Conservation (phyloP, 2,113 vertebrate genomes). For the Sciurus niger region DNA sequence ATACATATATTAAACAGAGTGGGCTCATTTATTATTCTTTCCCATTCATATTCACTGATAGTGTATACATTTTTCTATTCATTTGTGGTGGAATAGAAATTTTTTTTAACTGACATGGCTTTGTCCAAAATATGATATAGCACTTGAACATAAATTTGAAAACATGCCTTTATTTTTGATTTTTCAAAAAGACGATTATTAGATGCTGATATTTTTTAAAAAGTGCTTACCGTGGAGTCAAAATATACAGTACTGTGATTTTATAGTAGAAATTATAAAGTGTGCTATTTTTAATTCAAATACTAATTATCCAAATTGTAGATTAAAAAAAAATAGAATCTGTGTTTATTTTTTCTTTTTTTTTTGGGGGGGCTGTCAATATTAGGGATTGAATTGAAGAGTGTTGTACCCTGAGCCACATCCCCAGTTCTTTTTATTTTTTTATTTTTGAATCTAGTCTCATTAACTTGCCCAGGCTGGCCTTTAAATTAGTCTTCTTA, state of each 20-base stretch:
- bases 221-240: not conserved
- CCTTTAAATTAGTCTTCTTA: no score
- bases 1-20: not conserved
- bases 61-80: conserved; percentile 18
- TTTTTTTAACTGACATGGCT: not conserved
- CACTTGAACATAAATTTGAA: conserved; percentile 48
- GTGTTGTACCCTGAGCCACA: no score
- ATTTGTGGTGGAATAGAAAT: not conserved
- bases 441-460: not conserved
- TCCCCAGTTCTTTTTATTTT: no score
- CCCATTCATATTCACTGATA: not conserved
- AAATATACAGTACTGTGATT: not conserved
- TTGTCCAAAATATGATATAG: conserved; percentile 42
- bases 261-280: not conserved
- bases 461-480: no score
- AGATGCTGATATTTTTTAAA: not conserved
- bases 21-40: not conserved
- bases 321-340: not conserved
- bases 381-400: not conserved
- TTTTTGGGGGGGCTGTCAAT: no score
- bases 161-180: conserved; percentile 9
- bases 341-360: not conserved
- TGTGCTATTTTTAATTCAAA: not conserved
- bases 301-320: not conserved
- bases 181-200: conserved; percentile 23